Conservation (phyloP, 2,797 vertebrate species). For the Tapirus indicus region DNA sequence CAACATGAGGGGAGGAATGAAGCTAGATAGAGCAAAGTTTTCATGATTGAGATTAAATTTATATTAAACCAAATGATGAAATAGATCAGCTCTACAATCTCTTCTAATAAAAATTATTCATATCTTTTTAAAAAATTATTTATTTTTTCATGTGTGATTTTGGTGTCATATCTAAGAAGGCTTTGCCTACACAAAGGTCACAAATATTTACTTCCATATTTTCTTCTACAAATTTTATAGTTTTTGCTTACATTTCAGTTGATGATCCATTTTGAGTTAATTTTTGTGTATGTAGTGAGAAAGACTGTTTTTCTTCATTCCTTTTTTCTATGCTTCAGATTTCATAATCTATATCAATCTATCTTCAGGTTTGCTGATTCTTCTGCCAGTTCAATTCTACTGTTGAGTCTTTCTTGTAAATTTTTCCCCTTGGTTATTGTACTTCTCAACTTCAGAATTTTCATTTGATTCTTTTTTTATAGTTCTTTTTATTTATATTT, state of each 20-base stretch:
- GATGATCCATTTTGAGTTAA: neutral
- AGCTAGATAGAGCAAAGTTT: neutral
- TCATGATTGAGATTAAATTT: neutral
- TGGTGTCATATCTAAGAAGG: neutral
- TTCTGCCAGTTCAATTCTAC: neutral
- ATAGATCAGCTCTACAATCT: neutral
- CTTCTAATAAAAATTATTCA: neutral
- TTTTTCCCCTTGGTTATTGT: neutral
- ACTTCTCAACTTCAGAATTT: neutral
- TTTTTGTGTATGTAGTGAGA: neutral
- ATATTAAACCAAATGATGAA: neutral
- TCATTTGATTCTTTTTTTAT: neutral
- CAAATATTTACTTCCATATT: neutral
- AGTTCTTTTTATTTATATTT: neutral
- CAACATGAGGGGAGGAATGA: neutral
- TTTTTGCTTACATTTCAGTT: neutral
- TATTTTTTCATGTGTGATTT: neutral
- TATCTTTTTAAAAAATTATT: neutral
- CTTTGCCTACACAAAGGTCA: neutral
- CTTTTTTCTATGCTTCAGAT: neutral
- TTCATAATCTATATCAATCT: neutral
- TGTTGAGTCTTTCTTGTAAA: neutral
- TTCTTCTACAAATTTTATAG: neutral
- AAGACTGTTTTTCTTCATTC: neutral
- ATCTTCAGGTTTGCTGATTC: neutral